These are phyloP conservation scores for Ylistrum balloti DNA, from an alignment of 1,140 invertebrate genomes.

Conservation along the genomic window DNA sequence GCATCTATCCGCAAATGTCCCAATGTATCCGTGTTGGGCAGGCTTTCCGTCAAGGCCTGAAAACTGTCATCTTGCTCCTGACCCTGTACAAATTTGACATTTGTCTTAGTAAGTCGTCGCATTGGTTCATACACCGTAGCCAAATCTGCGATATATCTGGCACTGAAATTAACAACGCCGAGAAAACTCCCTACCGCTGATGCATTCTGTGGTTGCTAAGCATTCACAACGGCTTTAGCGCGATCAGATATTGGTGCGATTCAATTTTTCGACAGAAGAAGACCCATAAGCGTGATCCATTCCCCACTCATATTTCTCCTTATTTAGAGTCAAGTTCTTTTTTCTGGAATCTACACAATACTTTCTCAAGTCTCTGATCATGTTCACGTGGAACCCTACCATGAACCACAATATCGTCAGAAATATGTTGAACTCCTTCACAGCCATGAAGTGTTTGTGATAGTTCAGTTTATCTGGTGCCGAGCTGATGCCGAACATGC, in stretches of 20 bases:
- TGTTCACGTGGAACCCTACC: slow-evolving; percentile 61
- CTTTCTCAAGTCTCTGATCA: slow-evolving; percentile 53
- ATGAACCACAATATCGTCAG: slow-evolving; percentile 65
- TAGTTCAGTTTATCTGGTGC: slow-evolving; percentile 52
- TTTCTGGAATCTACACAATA: slow-evolving; percentile 60
- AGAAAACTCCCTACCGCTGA: slow-evolving; percentile 64
- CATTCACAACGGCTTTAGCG: slow-evolving; percentile 50
- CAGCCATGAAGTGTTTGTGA: slow-evolving; percentile 55
- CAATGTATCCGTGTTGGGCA: slow-evolving; percentile 47
- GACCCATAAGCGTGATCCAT: slow-evolving; percentile 64
- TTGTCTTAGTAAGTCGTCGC: slow-evolving; percentile 49
- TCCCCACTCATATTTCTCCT: slow-evolving; percentile 66
- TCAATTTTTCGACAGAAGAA: slow-evolving; percentile 56
- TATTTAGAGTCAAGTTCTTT: slow-evolving; percentile 64
- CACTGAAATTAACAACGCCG: slow-evolving; percentile 59
- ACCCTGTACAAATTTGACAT: slow-evolving; percentile 51
- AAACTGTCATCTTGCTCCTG: slow-evolving; percentile 55
- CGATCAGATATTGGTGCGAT: slow-evolving; percentile 52
- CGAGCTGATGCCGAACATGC: slow-evolving; percentile 58
- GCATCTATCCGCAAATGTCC: slow-evolving; percentile 48
- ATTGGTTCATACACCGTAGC: slow-evolving; percentile 56
- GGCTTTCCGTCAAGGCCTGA: slow-evolving; percentile 45
- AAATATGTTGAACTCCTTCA: slow-evolving; percentile 61
- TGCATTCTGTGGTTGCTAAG: slow-evolving; percentile 45
- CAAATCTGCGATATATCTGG: slow-evolving; percentile 55